These are phyloP conservation scores for Temnopleurus reevesii DNA, from an alignment of 53 echinoderm and acorn worm species.

Conservation along the genomic window DNA sequence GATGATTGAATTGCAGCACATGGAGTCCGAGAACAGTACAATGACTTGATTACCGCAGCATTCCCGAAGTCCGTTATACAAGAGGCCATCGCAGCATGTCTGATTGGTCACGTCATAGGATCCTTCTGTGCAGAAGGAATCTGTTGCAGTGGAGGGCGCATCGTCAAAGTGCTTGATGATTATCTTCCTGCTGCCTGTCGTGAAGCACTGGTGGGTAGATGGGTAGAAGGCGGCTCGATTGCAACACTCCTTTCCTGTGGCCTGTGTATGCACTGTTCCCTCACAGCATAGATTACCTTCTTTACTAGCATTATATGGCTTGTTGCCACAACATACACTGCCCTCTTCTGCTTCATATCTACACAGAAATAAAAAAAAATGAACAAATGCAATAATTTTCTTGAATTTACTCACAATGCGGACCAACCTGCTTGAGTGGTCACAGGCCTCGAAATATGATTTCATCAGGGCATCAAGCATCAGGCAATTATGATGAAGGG, in stretches of 20 bases:
- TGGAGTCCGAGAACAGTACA: too few species aligned
- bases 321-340: constrained; percentile 71
- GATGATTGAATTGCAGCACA: constrained; percentile 29
- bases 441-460: too few species aligned
- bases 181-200: constrained; percentile 13
- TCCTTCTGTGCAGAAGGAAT: constrained; percentile 13
- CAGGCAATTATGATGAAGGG: too few species aligned
- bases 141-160: neutral
- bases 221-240: constrained; percentile 63
- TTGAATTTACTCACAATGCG: too few species aligned
- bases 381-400: too few species aligned
- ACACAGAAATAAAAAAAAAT: too few species aligned
- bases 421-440: too few species aligned
- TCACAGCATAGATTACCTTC: constrained; percentile 64
- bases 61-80: constrained; percentile 32
- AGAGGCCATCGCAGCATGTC: constrained; percentile 58
- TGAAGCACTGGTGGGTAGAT: constrained; percentile 33
- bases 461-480: too few species aligned
- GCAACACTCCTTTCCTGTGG: constrained; percentile 52
- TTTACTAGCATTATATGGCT: neutral
- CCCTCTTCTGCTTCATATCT: constrained; percentile 56
- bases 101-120: constrained; percentile 12
- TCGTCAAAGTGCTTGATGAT: neutral
- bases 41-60: constrained; percentile 45
- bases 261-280: constrained; percentile 58